A percentile compares a stretch with the other conserved stretches of the same genome.
Evolutionary conservation across 2,888 invertebrate species (phyloP).

Genomic region (Torymus auratus): DNA sequence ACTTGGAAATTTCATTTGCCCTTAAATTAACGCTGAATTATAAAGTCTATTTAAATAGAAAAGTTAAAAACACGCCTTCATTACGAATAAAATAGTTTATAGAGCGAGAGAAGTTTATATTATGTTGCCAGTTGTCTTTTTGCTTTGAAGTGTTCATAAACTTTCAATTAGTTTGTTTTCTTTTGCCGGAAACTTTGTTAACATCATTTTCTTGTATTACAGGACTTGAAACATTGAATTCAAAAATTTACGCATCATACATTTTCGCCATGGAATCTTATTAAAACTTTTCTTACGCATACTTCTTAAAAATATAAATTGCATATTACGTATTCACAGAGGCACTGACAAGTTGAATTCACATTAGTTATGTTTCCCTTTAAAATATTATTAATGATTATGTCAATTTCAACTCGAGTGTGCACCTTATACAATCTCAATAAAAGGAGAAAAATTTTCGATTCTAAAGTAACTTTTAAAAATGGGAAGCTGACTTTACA

Average conservation of each 20-base stretch:
- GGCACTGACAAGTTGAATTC: no score
- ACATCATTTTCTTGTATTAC: slow-evolving; percentile 3
- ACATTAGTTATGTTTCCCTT: no score
- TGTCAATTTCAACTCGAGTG: no score
- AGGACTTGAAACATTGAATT: neutral
- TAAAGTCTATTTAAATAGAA: neutral
- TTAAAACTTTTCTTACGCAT: neutral
- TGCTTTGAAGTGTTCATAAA: slow-evolving; percentile 28
- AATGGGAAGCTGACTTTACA: no score
- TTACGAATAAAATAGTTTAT: neutral
- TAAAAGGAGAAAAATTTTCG: no score
- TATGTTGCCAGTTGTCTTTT: slow-evolving; percentile 16
- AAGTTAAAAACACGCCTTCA: neutral
- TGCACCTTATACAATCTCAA: no score
- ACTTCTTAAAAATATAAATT: no score
- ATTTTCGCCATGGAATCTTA: neutral
- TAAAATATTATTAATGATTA: no score
- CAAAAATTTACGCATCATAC: neutral
- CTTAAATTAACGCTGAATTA: no score
- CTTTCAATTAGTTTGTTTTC: slow-evolving; percentile 9
- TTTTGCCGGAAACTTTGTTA: slow-evolving; percentile 6
- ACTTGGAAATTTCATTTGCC: no score
- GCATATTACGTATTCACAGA: no score
- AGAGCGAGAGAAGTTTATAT: neutral
- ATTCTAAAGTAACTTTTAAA: no score